phyloP scores from a whole-genome alignment of 2,113 vertebrate species.

The Nothoprocta pentlandii region DNA sequence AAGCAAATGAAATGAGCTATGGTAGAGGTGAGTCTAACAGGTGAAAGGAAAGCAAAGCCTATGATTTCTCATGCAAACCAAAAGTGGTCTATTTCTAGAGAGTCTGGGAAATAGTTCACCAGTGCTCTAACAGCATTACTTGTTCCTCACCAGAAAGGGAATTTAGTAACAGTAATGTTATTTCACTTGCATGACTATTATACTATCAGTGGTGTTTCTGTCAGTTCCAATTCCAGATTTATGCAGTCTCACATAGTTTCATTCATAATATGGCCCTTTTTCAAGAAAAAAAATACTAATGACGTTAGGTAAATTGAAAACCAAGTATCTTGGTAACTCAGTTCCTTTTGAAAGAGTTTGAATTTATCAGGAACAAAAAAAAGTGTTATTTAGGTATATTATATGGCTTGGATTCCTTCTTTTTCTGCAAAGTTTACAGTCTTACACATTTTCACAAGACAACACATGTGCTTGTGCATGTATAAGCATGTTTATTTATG shows the following conservation, averaged over 20 bases:
- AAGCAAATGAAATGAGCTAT: conserved; percentile 5
- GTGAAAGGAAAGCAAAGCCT: not conserved
- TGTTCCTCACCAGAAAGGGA: not conserved
- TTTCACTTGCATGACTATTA: conserved; percentile 23
- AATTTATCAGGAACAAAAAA: not conserved
- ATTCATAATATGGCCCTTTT: not conserved
- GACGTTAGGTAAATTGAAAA: not conserved
- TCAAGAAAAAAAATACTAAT: not conserved
- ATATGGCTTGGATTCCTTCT: not conserved
- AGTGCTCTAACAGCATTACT: not conserved
- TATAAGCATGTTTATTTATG: not conserved
- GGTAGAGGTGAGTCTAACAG: not conserved
- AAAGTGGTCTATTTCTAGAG: not conserved
- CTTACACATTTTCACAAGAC: not conserved
- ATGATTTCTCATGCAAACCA: not conserved
- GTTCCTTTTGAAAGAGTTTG: not conserved
- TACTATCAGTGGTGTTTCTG: not conserved
- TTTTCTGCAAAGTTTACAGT: not conserved
- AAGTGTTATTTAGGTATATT: not conserved
- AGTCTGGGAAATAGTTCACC: not conserved
- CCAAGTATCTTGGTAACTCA: rapidly evolving
- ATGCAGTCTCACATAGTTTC: not conserved
- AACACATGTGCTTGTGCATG: not conserved
- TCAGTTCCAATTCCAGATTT: not conserved
- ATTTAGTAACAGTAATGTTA: not conserved